Evolutionary conservation across 1,140 invertebrate species (phyloP), one percentile per base, ranked within the genome.

Genomic region (Nixonia krombeini): DNA sequence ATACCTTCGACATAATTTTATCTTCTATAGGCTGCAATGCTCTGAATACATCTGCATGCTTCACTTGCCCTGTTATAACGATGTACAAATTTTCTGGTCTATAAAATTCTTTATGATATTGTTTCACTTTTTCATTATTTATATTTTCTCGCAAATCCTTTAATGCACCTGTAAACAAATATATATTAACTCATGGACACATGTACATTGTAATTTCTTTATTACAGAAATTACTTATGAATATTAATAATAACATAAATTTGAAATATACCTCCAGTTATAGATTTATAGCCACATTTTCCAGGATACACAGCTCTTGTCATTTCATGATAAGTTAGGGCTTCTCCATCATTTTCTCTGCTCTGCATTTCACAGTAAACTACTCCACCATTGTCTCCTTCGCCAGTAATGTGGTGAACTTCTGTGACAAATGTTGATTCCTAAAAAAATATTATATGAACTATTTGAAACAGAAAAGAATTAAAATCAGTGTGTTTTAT

Each of bases 321-420:
- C 75, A 95, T 81, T 66, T 87, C 88, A 35, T 89, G 80, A 67
- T 91, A 86, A 52, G 87, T 84, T 52, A 89, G 81, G 62, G 88
- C 89, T 78, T 93, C 91, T n/a, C 91, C 93, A 29, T 87, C 89
- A 79, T 96, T 95, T 82, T 96, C 94, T 16, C 87, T 73, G 13
- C 91, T 91, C 78, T 97, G 94, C 93, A 97, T 96, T 86, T 98
- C 95, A 82, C 93, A 95, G 79, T 97, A 98, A 1, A 97, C 94
- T 18, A 97, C 93, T 23, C 96, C 96, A 23, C 91, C 93, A 88
- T 98, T 91, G 70, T 94, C 90, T 1, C 95, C 96, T 59, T 94
- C 89, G 2, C 90, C 91, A 77, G 92, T 94, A 38, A 97, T 88
- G 79, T 97, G 95, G 84, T 98, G 94, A 1, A 98, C 94, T 86